These are phyloP conservation scores for Empidonax alnorum DNA, from an alignment of 2,113 vertebrate species.

Conservation along the genomic window DNA sequence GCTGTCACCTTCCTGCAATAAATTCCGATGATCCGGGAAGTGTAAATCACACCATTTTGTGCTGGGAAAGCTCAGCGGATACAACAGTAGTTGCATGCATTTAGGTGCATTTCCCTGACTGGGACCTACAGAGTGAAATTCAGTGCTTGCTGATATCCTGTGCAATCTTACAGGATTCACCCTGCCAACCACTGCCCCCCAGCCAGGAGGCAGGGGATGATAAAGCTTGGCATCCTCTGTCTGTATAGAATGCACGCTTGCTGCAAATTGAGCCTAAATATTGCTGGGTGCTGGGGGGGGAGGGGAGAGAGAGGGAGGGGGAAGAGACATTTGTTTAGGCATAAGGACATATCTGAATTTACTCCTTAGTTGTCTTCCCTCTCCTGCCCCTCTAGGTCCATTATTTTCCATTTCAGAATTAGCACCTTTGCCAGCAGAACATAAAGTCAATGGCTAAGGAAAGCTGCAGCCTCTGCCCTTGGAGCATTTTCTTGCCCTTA, in stretches of 20 bases:
- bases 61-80: background rate
- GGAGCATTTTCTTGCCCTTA: background rate
- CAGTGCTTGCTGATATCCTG: background rate
- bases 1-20: background rate
- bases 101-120: background rate
- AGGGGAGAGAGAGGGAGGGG: background rate
- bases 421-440: slow-evolving; percentile 23
- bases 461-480: slow-evolving; percentile 18
- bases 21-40: background rate
- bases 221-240: background rate
- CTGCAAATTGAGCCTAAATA: background rate
- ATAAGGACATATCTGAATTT: slow-evolving; percentile 8
- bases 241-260: background rate
- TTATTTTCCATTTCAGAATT: slow-evolving; percentile 33
- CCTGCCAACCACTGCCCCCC: background rate
- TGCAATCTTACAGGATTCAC: background rate
- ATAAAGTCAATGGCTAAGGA: background rate
- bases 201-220: background rate
- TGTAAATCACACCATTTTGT: background rate
- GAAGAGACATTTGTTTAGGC: background rate
- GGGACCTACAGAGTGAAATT: background rate
- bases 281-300: background rate
- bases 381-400: background rate
- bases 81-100: fast-evolving
- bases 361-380: slow-evolving; percentile 15